Evolutionary conservation across 2,113 vertebrate species (phyloP).

Genomic region (Apteryx mantelli): DNA sequence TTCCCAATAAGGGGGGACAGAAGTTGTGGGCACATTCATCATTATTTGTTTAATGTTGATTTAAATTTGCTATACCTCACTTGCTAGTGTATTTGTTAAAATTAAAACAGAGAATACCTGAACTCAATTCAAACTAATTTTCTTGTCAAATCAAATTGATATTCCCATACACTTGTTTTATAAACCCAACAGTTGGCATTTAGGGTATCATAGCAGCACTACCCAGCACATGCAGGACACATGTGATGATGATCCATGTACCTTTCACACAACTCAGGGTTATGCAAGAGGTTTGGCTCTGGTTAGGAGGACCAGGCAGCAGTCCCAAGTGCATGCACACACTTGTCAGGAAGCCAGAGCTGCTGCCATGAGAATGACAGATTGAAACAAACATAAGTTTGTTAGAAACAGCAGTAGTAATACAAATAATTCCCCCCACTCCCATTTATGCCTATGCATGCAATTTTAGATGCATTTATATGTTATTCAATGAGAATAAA

Average conservation of each 20-base stretch:
- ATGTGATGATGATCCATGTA: not conserved
- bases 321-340: rapidly evolving
- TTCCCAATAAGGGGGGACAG: not conserved
- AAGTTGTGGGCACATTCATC: not conserved
- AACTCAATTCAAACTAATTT: not conserved
- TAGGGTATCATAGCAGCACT: not conserved
- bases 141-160: not conserved
- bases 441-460: not conserved
- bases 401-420: not conserved
- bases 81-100: not conserved
- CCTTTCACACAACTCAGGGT: not conserved
- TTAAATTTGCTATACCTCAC: not conserved
- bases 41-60: not conserved
- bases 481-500: not conserved
- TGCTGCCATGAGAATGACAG: not conserved
- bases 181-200: not conserved
- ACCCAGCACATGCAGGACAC: not conserved
- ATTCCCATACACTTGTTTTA: not conserved
- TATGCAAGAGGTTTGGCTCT: not conserved
- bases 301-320: not conserved
- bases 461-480: not conserved
- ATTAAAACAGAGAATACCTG: not conserved
- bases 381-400: not conserved
- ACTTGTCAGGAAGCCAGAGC: not conserved
- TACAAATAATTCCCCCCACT: not conserved